Evolutionary conservation across 1,140 invertebrate genomes (phyloP).

Genomic region (Tetragnatha versicolor): DNA sequence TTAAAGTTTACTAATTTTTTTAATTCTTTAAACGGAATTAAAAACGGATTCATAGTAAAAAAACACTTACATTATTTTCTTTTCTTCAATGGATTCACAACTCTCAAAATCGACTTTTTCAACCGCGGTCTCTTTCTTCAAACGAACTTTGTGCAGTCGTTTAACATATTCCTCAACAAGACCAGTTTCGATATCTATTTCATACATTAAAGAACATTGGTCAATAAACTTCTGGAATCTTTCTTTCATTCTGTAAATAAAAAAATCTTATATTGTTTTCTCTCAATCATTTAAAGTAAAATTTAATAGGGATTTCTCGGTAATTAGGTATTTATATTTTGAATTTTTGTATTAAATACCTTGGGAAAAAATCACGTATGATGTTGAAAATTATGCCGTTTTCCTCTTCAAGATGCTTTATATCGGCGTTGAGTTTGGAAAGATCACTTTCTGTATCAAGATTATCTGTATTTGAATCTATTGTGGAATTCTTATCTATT

Average conservation of each 20-base stretch:
- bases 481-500: too few relatives aligned
- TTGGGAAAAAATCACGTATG: too few relatives aligned
- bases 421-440: too few relatives aligned
- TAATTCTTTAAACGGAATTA: too few relatives aligned
- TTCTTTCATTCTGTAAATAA: neutral
- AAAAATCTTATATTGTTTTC: neutral
- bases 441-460: too few relatives aligned
- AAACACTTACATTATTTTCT: conserved; percentile 1
- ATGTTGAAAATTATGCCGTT: too few relatives aligned
- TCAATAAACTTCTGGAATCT: neutral
- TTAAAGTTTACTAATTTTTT: too few relatives aligned
- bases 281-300: neutral
- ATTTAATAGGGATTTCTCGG: too few relatives aligned
- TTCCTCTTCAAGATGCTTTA: too few relatives aligned
- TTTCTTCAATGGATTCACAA: neutral
- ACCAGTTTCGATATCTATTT: neutral
- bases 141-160: neutral
- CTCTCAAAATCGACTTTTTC: neutral
- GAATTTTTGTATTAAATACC: too few relatives aligned
- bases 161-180: neutral
- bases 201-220: neutral
- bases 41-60: neutral
- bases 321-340: too few relatives aligned
- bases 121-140: neutral
- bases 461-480: too few relatives aligned